A percentile compares a stretch with the other conserved stretches of the same genome.
Evolutionary conservation across 2,113 vertebrate genomes (phyloP).

Genomic region (Pelecanus crispus): DNA sequence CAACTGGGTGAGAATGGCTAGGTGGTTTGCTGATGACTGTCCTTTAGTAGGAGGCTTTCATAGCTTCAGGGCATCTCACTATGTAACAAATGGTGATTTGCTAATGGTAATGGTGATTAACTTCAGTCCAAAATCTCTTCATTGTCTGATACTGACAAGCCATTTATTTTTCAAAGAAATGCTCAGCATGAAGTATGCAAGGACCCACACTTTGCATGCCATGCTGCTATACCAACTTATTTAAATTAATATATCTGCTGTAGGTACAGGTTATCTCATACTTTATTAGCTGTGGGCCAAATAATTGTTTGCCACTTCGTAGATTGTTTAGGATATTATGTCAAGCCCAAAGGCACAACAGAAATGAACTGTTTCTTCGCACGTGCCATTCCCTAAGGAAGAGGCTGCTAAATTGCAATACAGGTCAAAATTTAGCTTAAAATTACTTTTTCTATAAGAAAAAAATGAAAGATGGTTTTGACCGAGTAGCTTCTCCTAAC

Average conservation of each 20-base stretch:
- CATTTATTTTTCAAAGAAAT: not conserved
- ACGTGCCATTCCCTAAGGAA: not conserved
- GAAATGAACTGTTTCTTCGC: not conserved
- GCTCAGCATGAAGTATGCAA: not conserved
- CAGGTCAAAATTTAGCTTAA: not conserved
- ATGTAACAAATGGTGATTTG: not conserved
- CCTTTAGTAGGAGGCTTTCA: not conserved
- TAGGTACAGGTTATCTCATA: not conserved
- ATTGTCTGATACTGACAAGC: not conserved
- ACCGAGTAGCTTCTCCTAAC: not conserved
- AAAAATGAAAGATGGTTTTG: not conserved
- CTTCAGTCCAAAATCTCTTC: not conserved
- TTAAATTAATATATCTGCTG: not conserved
- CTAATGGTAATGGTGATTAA: not conserved
- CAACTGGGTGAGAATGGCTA: not conserved
- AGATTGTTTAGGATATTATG: not conserved
- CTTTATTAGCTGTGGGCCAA: not conserved
- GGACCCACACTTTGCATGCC: not conserved
- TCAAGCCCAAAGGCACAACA: not conserved
- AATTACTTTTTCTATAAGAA: not conserved
- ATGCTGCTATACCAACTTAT: not conserved
- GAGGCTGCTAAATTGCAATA: not conserved
- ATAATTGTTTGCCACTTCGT: not conserved
- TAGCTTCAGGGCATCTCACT: not conserved
- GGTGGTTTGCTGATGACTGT: not conserved